Evolutionary conservation across 2,113 vertebrate species (phyloP).

Genomic region (Kobus ellipsiprymnus): DNA sequence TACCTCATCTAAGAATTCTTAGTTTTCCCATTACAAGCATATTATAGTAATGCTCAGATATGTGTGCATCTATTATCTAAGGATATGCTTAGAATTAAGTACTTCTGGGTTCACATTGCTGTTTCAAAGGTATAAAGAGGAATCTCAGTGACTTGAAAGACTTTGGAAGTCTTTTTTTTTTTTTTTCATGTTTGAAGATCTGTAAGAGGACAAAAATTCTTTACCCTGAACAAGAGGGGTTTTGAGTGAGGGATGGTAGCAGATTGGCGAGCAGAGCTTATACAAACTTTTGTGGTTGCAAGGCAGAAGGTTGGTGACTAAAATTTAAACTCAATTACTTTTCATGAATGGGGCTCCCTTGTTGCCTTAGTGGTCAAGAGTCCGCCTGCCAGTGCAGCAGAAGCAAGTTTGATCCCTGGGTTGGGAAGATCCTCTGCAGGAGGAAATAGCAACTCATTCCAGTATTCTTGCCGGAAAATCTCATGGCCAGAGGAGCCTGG

Average conservation of each 20-base stretch:
- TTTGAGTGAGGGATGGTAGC: background rate
- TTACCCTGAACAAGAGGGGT: background rate
- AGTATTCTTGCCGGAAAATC: background rate
- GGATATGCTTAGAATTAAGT: background rate
- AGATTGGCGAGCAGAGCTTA: background rate
- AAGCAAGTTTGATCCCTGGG: background rate
- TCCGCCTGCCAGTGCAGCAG: background rate
- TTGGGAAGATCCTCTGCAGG: background rate
- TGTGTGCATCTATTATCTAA: background rate
- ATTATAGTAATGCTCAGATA: background rate
- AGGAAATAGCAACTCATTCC: background rate
- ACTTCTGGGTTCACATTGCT: background rate
- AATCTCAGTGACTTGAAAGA: background rate
- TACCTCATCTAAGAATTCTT: background rate
- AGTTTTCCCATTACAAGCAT: background rate
- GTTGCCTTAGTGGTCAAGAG: background rate
- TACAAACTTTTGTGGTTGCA: background rate
- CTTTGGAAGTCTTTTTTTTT: background rate
- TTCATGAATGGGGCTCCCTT: background rate
- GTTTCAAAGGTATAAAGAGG: background rate
- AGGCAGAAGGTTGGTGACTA: background rate
- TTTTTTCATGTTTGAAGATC: background rate
- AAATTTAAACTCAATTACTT: background rate
- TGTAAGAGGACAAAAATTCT: background rate
- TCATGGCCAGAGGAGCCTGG: background rate